These are phyloP conservation scores for Papilio gigon DNA, from an alignment of 2,888 invertebrate species.

Conservation along the genomic window DNA sequence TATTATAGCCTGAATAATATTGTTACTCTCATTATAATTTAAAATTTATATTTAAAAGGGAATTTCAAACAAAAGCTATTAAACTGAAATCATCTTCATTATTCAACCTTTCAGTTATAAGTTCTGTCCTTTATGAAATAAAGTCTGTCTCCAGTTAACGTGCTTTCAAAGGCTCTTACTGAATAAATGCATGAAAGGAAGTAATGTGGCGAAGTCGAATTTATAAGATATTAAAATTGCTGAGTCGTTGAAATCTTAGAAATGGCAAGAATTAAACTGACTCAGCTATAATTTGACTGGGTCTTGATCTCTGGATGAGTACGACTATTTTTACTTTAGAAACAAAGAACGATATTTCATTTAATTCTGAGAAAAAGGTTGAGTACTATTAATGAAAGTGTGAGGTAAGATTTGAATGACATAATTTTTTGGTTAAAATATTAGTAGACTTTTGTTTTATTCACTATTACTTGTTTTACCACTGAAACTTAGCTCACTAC, in stretches of 20 bases:
- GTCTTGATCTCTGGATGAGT: conserved; percentile 9
- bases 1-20: background rate
- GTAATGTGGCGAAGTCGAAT: conserved; percentile 33
- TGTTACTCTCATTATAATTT: no score
- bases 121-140: conserved; percentile 27
- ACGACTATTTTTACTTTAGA: background rate
- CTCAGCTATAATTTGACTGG: background rate
- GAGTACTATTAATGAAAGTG: no score
- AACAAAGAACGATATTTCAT: background rate
- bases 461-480: no score
- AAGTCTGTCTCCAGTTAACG: conserved; percentile 19
- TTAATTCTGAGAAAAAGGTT: no score
- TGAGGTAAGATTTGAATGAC: no score
- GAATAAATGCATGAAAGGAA: conserved; percentile 38
- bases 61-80: background rate
- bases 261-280: conserved; percentile 24
- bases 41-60: background rate
- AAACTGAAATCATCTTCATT: background rate
- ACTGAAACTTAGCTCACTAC: no score
- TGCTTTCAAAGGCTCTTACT: conserved; percentile 30
- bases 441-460: no score
- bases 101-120: conserved; percentile 21
- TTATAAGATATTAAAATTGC: conserved; percentile 36
- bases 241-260: conserved; percentile 27
- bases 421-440: no score